Evolutionary conservation across 2,113 vertebrate species (phyloP).

Genomic region (Dascyllus trimaculatus): DNA sequence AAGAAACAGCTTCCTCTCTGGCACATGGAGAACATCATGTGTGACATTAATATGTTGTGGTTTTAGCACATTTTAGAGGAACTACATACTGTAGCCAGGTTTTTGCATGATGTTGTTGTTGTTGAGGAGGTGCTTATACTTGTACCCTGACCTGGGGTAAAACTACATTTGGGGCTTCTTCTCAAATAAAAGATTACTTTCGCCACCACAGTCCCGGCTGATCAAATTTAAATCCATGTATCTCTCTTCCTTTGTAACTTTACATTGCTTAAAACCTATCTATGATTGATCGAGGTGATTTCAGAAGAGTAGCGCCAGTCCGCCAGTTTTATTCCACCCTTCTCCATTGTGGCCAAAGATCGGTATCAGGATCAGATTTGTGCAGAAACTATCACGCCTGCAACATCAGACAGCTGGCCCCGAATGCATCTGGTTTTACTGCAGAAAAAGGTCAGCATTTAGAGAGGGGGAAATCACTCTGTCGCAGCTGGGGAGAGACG

Average conservation of each 20-base stretch:
- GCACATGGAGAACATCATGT: slow-evolving; percentile 19
- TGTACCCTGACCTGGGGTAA: slow-evolving; percentile 6
- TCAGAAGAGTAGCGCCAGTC: slow-evolving; percentile 41
- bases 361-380: slow-evolving; percentile 67
- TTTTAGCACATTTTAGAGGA: neutral
- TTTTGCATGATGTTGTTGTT: neutral
- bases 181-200: slow-evolving; percentile 30
- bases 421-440: slow-evolving; percentile 72
- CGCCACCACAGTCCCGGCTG: neutral
- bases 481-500: slow-evolving; percentile 71
- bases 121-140: neutral
- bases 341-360: slow-evolving; percentile 61
- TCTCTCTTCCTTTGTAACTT: slow-evolving; percentile 14
- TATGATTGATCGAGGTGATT: slow-evolving; percentile 58
- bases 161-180: slow-evolving; percentile 7
- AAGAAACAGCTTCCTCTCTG: slow-evolving; percentile 49
- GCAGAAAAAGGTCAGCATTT: slow-evolving; percentile 84
- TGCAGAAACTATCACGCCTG: slow-evolving; percentile 64
- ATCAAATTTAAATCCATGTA: slow-evolving; percentile 53
- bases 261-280: slow-evolving; percentile 51
- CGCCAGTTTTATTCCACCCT: slow-evolving; percentile 44
- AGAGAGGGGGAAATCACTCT: slow-evolving; percentile 72
- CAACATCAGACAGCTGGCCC: slow-evolving; percentile 69
- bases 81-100: neutral
- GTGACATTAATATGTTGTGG: neutral